Percentiles rank a stretch among this genome's conserved stretches.
These are phyloP conservation scores for Pecten maximus DNA, from an alignment of 2,888 invertebrate genomes.

Conservation along the genomic window DNA sequence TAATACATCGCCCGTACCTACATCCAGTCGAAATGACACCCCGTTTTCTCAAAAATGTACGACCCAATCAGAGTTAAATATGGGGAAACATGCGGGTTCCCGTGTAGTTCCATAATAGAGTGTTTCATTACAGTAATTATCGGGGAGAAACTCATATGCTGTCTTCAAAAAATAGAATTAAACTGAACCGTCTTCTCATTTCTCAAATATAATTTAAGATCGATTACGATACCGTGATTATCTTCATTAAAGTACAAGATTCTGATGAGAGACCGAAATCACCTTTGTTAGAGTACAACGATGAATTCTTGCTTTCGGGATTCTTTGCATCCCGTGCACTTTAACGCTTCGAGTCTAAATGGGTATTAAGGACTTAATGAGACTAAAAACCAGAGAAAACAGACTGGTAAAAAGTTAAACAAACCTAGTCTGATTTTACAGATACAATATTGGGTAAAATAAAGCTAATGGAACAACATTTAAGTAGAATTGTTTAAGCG, in stretches of 20 bases:
- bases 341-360: not conserved
- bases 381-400: not conserved
- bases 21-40: not conserved
- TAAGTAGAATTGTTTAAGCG: not conserved
- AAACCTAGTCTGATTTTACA: not conserved
- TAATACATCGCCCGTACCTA: not conserved
- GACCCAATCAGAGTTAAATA: not conserved
- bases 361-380: slow-evolving; percentile 17
- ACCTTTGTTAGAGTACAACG: not conserved
- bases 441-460: not conserved
- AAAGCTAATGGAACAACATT: not conserved
- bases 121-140: slow-evolving; percentile 2
- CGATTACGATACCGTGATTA: not conserved
- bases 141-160: not conserved
- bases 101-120: not conserved
- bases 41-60: not conserved
- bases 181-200: not conserved
- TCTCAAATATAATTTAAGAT: slow-evolving; percentile 25
- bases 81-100: not conserved
- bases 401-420: not conserved
- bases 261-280: not conserved
- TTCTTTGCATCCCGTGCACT: not conserved
- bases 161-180: slow-evolving; percentile 8
- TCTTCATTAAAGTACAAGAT: not conserved
- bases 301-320: not conserved